phyloP scores from a whole-genome alignment of 2,888 invertebrate genomes.

The Amblyteles armatorius region DNA sequence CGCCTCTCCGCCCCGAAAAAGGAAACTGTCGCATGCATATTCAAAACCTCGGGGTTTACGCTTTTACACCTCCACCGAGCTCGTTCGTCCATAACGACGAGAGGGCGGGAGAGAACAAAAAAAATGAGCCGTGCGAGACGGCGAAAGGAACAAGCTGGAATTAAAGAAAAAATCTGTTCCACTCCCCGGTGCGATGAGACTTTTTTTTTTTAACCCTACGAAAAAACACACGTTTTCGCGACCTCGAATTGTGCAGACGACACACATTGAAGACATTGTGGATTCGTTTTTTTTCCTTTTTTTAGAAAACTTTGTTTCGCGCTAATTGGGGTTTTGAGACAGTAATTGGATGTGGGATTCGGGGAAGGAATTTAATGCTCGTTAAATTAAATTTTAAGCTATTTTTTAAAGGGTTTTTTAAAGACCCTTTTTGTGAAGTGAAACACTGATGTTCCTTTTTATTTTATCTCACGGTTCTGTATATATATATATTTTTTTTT shows the following conservation, averaged over 20 bases:
- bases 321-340: too few relatives aligned
- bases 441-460: too few relatives aligned
- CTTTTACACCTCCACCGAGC: constrained; percentile 50
- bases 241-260: background rate
- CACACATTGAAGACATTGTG: background rate
- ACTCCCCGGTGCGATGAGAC: background rate
- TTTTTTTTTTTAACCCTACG: background rate
- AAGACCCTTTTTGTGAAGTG: too few relatives aligned
- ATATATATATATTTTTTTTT: too few relatives aligned
- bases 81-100: constrained; percentile 29
- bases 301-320: too few relatives aligned
- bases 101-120: background rate
- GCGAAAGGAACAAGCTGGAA: background rate
- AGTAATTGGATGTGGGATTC: too few relatives aligned
- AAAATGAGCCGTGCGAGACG: background rate
- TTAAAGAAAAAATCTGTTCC: constrained; percentile 28
- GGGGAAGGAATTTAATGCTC: too few relatives aligned
- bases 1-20: constrained; percentile 23
- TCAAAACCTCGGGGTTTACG: constrained; percentile 60
- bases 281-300: too few relatives aligned
- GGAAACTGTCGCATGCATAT: constrained; percentile 58
- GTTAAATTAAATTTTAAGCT: too few relatives aligned
- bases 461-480: too few relatives aligned
- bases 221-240: background rate
- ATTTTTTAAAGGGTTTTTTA: too few relatives aligned